Evolutionary conservation across 2,888 invertebrate genomes (phyloP), one percentile per base, ranked within the genome.

Genomic region (Rhamnusium bicolor): DNA sequence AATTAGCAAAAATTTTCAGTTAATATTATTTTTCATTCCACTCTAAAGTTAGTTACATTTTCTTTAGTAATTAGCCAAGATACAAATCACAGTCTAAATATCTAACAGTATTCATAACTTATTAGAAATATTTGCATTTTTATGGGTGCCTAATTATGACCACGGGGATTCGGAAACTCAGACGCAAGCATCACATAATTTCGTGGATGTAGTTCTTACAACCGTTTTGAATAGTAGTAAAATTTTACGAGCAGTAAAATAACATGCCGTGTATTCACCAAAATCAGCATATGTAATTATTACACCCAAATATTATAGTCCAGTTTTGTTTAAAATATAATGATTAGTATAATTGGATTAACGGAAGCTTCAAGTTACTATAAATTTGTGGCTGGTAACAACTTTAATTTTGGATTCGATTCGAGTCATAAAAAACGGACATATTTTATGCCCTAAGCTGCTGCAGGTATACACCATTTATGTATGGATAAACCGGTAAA

Each of bases 331-430:
- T n/a, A n/a, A 21, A 65, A 54, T n/a, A 29, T 53, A 65, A 16
- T 53, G 46, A 21, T 67, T 46, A 56, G n/a, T n/a, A 24, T n/a
- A 24, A 56, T 14, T 18, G 56, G 10, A 67, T 56, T 46, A 40
- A 54, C 67, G 32, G 67, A 40, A 67, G 67, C 67, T 18, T 61
- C 16, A n/a, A 61, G 61, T 61, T 61, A 46, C 67, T 46, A 24
- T 10, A 14, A 24, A 16, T 29, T 18, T 40, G 51, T 32, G 8
- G 29, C 14, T 5, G 19, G 14, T 51, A 67, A 54, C 67, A 46
- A 56, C 67, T 56, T 67, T 67, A 56, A 56, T 67, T 67, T 67
- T 10, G 56, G 18, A 67, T 67, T 67, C 56, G 67, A 56, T 67
- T 67, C 67, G 67, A 67, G 56, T 14, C 67, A 67, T 67, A 67